Conservation (phyloP, 2,888 invertebrate species). For the Boloria selene region DNA sequence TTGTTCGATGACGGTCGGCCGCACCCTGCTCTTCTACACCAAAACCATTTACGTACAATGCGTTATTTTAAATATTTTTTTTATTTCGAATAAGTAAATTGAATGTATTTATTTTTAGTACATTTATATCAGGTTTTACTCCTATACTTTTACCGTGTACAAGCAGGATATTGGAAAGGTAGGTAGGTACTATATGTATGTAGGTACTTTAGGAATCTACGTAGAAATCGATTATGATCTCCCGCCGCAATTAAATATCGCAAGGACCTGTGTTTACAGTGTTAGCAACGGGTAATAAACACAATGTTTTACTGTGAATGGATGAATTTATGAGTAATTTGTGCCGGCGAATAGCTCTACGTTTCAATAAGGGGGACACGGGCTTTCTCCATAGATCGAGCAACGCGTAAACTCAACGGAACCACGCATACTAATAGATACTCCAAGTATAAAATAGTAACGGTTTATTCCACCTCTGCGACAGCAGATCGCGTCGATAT, state of each 20-base stretch:
- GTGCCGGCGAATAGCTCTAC: slow-evolving; percentile 58
- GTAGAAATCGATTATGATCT: slow-evolving; percentile 54
- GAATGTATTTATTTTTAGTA: slow-evolving; percentile 4
- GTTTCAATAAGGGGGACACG: slow-evolving; percentile 64
- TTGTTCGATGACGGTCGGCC: slow-evolving; percentile 40
- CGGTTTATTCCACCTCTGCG: slow-evolving; percentile 68
- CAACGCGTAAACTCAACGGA: slow-evolving; percentile 65
- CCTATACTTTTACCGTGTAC: too few species aligned
- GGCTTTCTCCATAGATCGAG: slow-evolving; percentile 70
- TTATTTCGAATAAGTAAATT: slow-evolving; percentile 4
- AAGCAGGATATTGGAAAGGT: too few species aligned
- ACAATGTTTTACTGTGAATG: slow-evolving; percentile 60
- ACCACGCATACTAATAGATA: slow-evolving; percentile 73
- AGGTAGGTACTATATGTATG: background rate
- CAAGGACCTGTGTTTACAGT: slow-evolving; percentile 58
- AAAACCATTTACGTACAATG: slow-evolving; percentile 35
- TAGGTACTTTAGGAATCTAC: slow-evolving; percentile 37
- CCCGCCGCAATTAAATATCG: slow-evolving; percentile 57
- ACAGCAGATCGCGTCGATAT: slow-evolving; percentile 54
- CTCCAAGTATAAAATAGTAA: slow-evolving; percentile 73
- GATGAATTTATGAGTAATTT: slow-evolving; percentile 67
- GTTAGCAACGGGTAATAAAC: slow-evolving; percentile 57
- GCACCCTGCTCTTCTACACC: slow-evolving; percentile 36
- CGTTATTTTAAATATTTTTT: slow-evolving; percentile 13
- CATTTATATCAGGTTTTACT: too few species aligned